phyloP scores from a whole-genome alignment of 2,888 invertebrate genomes.

The Synanthedon tipuliformis region DNA sequence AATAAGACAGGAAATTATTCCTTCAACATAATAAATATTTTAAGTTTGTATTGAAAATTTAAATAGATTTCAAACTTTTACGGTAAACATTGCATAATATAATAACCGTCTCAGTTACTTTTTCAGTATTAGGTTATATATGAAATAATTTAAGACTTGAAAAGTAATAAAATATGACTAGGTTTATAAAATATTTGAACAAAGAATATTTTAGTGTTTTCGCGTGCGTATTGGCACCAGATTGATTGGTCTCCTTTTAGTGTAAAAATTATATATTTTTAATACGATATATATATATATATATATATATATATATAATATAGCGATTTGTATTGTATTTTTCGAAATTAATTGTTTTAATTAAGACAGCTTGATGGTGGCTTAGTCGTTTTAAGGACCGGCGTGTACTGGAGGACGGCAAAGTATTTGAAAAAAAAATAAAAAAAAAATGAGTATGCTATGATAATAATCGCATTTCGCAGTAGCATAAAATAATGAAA shows the following conservation, averaged over 20 bases:
- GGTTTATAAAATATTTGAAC: slow-evolving; percentile 13
- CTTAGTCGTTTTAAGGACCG: slow-evolving; percentile 8
- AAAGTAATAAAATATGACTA: slow-evolving; percentile 44
- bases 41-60: too few relatives aligned
- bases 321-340: slow-evolving; percentile 37
- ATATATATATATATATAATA: slow-evolving; percentile 4
- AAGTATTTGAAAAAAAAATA: too few relatives aligned
- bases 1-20: too few relatives aligned
- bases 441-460: too few relatives aligned
- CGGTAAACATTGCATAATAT: too few relatives aligned
- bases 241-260: slow-evolving; percentile 17
- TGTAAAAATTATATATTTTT: slow-evolving; percentile 27
- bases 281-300: slow-evolving; percentile 17
- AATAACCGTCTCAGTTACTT: slow-evolving; percentile 25
- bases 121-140: slow-evolving; percentile 61
- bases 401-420: too few relatives aligned
- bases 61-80: too few relatives aligned
- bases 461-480: too few relatives aligned
- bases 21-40: too few relatives aligned
- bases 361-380: slow-evolving; percentile 24
- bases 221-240: slow-evolving; percentile 5
- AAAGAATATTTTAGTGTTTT: slow-evolving; percentile 10
- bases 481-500: too few relatives aligned
- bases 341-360: slow-evolving; percentile 41
- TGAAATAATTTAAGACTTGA: slow-evolving; percentile 46